Evolutionary conservation across 2,888 invertebrate species (phyloP).

Genomic region (Drosophila meridiana): DNA sequence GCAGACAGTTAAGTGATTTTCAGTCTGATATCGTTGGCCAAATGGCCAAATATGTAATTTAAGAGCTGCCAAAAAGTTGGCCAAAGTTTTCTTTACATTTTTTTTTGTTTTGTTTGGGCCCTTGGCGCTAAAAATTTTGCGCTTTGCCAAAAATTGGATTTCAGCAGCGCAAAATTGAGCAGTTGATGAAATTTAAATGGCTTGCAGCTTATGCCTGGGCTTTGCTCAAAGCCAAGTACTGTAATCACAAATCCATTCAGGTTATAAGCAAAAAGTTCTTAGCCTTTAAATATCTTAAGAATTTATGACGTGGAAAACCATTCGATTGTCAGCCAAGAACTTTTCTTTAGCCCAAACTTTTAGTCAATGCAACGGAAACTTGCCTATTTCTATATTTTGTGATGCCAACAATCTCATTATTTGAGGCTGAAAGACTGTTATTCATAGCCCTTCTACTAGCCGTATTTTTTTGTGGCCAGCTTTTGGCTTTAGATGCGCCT

Average conservation of each 20-base stretch:
- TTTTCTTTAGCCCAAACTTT: conserved; percentile 43
- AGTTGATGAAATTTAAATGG: conserved; percentile 23
- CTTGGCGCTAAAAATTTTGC: not conserved
- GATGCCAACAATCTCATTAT: conserved; percentile 2
- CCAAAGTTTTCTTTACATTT: conserved; percentile 23
- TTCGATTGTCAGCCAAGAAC: conserved; percentile 43
- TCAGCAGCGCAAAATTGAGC: conserved; percentile 5
- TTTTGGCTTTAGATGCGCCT: conserved; percentile 7
- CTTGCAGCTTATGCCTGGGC: conserved; percentile 1
- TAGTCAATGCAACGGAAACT: conserved; percentile 19
- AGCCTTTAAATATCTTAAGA: conserved; percentile 22
- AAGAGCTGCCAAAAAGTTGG: conserved; percentile 50
- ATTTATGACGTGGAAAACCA: conserved; percentile 30
- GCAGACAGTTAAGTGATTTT: conserved; percentile 58
- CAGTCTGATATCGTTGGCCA: conserved; percentile 22
- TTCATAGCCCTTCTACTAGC: not conserved
- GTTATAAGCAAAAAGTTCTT: conserved; percentile 13
- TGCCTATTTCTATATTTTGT: conserved; percentile 26
- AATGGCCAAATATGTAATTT: conserved; percentile 48
- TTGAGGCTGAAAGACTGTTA: conserved; percentile 1
- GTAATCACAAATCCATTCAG: conserved; percentile 25
- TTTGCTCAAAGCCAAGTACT: not conserved
- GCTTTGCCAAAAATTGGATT: conserved; percentile 19
- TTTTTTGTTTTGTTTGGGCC: not conserved
- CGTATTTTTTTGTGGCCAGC: conserved; percentile 8